Evolutionary conservation across 2,113 vertebrate species (phyloP), one percentile per base, ranked within the genome.

Genomic region (Halichoerus grypus): DNA sequence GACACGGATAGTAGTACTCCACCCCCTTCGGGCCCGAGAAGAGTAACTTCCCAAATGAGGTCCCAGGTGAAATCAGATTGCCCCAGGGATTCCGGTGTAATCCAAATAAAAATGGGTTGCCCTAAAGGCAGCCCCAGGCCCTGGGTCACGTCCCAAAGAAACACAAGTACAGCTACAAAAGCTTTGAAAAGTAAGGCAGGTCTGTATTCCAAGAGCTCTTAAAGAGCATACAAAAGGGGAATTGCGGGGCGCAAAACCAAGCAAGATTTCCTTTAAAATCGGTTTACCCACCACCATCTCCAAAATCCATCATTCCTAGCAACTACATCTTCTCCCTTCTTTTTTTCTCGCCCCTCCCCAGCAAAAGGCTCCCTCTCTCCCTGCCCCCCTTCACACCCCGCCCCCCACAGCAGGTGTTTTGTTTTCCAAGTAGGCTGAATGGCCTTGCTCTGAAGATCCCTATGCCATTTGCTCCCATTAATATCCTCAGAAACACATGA

Each of bases 401-500:
- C 24, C 7, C 16, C 24, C 28, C 1, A 9, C 15, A 24, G 16
- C 89, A 67, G 28, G 18, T 77, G 7, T 69, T 87, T 77, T n/a
- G 12, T 69, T 77, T 69, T 55, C 88, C 65, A 82, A 21, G 28
- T 22, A 28, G 74, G 36, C 86, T 24, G n/a, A 3, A 36, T 24
- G 28, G 7, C 21, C 10, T 46, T 33, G 6, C 51, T 42, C 53
- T 22, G 19, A 94, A 85, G 33, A 14, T 28, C 79, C 26, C 76
- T 1, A 4, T 3, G 22, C 22, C 10, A 0, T 31, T 81, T 74
- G 15, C 39, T 42, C 22, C 89, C 69, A 36, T 72, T 71, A 86
- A 93, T 76, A 91, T 15, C 51, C 86, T 93, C 82, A 85, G 76
- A 95, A 88, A 77, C 39, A 19, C 31, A 33, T 7, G 77, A 80